phyloP scores from a whole-genome alignment of 2,797 vertebrate genomes.

The Phataginus tetradactyla region DNA sequence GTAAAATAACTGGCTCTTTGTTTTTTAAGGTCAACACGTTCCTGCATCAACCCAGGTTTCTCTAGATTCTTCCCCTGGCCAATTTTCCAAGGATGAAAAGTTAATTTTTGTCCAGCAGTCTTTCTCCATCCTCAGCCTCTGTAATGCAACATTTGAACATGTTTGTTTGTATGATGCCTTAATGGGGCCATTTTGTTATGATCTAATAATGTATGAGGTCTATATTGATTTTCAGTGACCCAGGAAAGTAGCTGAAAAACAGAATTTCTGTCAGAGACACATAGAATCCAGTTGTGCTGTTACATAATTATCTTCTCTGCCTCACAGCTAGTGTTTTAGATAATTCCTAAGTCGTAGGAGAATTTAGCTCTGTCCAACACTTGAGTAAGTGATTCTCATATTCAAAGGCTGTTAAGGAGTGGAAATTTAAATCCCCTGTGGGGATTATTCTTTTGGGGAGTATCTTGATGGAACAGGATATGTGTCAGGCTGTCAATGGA shows the following conservation, averaged over 20 bases:
- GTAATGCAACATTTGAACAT: not conserved
- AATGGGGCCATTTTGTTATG: not conserved
- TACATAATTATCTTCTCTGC: not conserved
- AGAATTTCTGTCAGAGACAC: not conserved
- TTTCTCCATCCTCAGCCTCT: not conserved
- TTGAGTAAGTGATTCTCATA: not conserved
- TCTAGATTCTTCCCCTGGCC: not conserved
- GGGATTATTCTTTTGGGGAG: not conserved
- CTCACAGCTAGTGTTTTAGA: slow-evolving; percentile 4
- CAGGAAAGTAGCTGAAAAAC: not conserved
- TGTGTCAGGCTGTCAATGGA: not conserved
- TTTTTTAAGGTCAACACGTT: not conserved
- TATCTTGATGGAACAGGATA: not conserved
- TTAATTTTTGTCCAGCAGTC: not conserved
- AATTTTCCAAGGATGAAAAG: not conserved
- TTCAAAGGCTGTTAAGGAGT: not conserved
- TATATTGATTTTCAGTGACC: not conserved
- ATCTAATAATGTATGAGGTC: not conserved
- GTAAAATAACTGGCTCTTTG: not conserved
- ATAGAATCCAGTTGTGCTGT: not conserved
- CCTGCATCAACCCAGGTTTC: not conserved
- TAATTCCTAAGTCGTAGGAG: slow-evolving; percentile 1
- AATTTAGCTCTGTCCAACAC: not conserved
- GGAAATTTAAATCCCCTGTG: not conserved
- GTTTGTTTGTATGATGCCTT: not conserved